phyloP scores from a whole-genome alignment of 1,140 invertebrate species.

The Zaprionus davidi region DNA sequence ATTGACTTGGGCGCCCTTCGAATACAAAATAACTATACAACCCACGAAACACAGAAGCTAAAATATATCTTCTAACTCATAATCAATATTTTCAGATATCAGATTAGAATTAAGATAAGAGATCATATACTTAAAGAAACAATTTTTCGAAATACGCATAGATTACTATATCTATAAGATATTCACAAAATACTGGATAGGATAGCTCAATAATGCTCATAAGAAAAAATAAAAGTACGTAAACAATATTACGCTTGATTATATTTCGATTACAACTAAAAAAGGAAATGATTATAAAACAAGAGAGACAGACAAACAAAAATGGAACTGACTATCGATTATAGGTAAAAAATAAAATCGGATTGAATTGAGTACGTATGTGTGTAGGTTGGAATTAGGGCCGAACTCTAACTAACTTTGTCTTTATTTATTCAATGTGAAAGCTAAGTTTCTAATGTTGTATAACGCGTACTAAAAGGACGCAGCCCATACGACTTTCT shows the following conservation, averaged over 20 bases:
- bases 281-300: not conserved
- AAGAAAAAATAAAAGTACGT: constrained; percentile 8
- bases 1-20: not conserved
- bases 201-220: constrained; percentile 4
- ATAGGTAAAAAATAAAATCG: not conserved
- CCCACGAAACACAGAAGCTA: constrained; percentile 25
- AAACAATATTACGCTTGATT: not conserved
- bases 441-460: constrained; percentile 20
- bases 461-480: constrained; percentile 8
- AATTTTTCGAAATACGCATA: constrained; percentile 4
- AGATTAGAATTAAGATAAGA: not conserved
- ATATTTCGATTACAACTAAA: not conserved
- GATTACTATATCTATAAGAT: not conserved
- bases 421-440: constrained; percentile 11
- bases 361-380: constrained; percentile 1
- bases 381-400: constrained; percentile 2
- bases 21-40: not conserved
- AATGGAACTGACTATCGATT: not conserved
- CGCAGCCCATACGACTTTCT: constrained; percentile 5
- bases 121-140: not conserved
- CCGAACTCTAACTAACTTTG: constrained; percentile 27
- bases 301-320: not conserved
- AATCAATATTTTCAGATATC: constrained; percentile 10
- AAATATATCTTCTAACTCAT: not conserved
- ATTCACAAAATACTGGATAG: constrained; percentile 9